Evolutionary conservation across 2,888 invertebrate genomes (phyloP), one percentile per base, ranked within the genome.

Genomic region (Eledona agricola): DNA sequence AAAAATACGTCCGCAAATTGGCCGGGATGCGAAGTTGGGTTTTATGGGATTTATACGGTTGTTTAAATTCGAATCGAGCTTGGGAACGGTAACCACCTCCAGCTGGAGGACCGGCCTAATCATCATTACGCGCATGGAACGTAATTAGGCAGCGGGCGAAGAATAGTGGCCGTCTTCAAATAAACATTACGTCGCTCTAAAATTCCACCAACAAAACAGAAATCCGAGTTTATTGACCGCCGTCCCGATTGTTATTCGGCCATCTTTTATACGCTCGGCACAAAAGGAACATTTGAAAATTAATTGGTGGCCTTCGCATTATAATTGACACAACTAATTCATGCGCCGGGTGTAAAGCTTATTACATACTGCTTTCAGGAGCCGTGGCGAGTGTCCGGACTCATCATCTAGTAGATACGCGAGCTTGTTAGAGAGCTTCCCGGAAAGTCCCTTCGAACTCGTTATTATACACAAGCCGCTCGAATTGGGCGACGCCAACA

Each of bases 271-370:
- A 40, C 29, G 12, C 15, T 17, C 49, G 26, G 40, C 49, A 53
- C 35, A 53, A 53, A 53, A 53, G 52, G 42, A 49, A 42, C 49
- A 49, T 53, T 53, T 53, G 53, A 42, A 53, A 53, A 53, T 53
- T 53, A 53, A 53, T 53, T 53, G 53, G 53, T 43, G 53, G 49
- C 53, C 49, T 49, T 53, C 53, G 49, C 29, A 42, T 49, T 42
- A 47, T 49, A 53, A 53, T 53, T 53, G 53, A 53, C 53, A 53
- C 53, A 49, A 53, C 53, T 53, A 53, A 53, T 53, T 53, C 53
- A 53, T 42, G 25, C 34, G 22, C 43, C 7, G 15, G 20, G 28
- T 15, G 16, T 25, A 52, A 31, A 25, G 45, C 45, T 46, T 46
- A 38, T 46, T 37, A 38, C n/a, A n/a, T n/a, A n/a, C 23, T 31